Conservation (phyloP, 2,113 vertebrate species). For the Cryptotis parvus region DNA sequence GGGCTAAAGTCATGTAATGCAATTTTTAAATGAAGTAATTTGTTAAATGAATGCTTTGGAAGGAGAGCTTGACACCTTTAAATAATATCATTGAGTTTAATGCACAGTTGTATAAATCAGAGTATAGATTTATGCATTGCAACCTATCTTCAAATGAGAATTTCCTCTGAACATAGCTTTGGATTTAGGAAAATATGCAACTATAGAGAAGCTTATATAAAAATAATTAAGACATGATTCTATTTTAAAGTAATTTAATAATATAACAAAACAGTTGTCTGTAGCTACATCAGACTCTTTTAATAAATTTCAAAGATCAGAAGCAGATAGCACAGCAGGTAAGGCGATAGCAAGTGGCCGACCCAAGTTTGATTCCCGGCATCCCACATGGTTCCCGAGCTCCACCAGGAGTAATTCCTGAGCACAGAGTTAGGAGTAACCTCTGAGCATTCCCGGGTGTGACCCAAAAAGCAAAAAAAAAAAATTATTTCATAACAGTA, state of each 20-base stretch:
- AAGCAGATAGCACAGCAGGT: too few relatives aligned
- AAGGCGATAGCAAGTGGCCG: too few relatives aligned
- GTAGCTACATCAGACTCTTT: neutral
- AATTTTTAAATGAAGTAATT: neutral
- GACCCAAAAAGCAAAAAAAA: too few relatives aligned
- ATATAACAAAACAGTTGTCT: neutral
- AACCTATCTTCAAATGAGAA: neutral
- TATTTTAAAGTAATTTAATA: slow-evolving; percentile 21
- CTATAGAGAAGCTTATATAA: neutral
- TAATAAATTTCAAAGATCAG: too few relatives aligned
- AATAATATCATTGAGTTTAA: slow-evolving; percentile 22
- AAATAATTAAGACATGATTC: neutral
- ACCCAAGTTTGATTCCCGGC: too few relatives aligned
- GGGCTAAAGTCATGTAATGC: neutral
- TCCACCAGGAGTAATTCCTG: too few relatives aligned
- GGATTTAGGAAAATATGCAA: neutral
- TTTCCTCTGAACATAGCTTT: neutral
- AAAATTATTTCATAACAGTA: too few relatives aligned
- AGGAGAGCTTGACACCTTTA: neutral
- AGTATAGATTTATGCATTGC: neutral
- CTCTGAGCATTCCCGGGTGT: too few relatives aligned
- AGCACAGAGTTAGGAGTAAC: too few relatives aligned
- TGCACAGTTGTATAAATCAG: neutral
- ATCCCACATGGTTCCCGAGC: too few relatives aligned
- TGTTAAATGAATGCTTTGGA: neutral